phyloP scores from a whole-genome alignment of 2,113 vertebrate species.

The Ciconia boyciana region DNA sequence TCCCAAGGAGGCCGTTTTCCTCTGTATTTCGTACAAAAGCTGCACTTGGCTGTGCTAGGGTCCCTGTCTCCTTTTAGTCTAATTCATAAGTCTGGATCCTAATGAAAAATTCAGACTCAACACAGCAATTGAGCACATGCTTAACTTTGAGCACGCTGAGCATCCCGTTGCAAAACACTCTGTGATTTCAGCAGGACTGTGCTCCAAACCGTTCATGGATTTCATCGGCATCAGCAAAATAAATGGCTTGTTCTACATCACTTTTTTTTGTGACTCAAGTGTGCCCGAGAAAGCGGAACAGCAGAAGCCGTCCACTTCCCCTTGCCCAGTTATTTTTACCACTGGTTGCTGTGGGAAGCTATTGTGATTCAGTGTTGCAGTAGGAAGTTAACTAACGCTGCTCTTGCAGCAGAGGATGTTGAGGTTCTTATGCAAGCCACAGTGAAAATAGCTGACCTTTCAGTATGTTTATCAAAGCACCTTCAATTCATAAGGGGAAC shows the following conservation, averaged over 20 bases:
- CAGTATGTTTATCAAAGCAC: conserved; percentile 10
- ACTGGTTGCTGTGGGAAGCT: conserved; percentile 51
- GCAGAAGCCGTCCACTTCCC: conserved; percentile 46
- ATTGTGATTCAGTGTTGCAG: conserved; percentile 56
- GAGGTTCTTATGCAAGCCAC: conserved; percentile 48
- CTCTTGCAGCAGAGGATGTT: conserved; percentile 50
- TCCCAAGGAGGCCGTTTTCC: not conserved
- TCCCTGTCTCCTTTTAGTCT: not conserved
- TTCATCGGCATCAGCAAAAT: conserved; percentile 44
- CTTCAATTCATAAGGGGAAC: not conserved
- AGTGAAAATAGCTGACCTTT: conserved; percentile 60
- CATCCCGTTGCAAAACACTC: not conserved
- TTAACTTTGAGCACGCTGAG: not conserved
- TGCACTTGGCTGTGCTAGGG: fast-evolving
- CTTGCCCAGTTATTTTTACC: conserved; percentile 45
- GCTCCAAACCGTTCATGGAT: not conserved
- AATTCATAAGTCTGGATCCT: not conserved
- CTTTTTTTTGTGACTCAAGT: conserved; percentile 36
- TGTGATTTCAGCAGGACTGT: fast-evolving
- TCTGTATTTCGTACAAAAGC: not conserved
- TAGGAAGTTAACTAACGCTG: conserved; percentile 35
- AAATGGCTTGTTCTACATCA: not conserved
- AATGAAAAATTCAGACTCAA: not conserved
- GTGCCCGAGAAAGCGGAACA: conserved; percentile 46
- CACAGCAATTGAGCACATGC: not conserved